These are phyloP conservation scores for Zingel zingel DNA, from an alignment of 2,113 vertebrate genomes.

Conservation along the genomic window DNA sequence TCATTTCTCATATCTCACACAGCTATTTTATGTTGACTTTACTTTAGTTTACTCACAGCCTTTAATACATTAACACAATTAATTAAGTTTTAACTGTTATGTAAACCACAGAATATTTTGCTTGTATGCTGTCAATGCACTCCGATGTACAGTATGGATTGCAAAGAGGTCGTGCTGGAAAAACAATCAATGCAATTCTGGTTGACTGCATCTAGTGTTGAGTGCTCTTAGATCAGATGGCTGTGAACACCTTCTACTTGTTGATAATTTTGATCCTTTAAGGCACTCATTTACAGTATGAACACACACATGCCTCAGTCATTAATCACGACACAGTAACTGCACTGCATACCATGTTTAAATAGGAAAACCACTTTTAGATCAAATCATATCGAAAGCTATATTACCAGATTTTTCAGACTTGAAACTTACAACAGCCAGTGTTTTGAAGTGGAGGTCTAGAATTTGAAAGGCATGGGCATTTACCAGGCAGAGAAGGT, in stretches of 20 bases:
- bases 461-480: not conserved
- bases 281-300: slow-evolving; percentile 28
- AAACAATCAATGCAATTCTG: slow-evolving; percentile 45
- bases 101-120: slow-evolving; percentile 5
- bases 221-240: slow-evolving; percentile 59
- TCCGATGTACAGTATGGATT: slow-evolving; percentile 12
- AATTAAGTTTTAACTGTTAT: slow-evolving; percentile 7
- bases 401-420: too few species aligned
- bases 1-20: not conserved
- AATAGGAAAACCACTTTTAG: not conserved
- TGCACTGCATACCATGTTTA: not conserved
- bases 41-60: not conserved
- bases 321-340: not conserved
- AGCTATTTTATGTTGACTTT: not conserved
- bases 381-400: not conserved
- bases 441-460: not conserved
- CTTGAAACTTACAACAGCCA: not conserved
- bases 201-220: slow-evolving; percentile 32
- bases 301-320: slow-evolving; percentile 2
- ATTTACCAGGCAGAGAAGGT: not conserved
- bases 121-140: slow-evolving; percentile 29
- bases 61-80: slow-evolving; percentile 1
- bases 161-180: slow-evolving; percentile 28
- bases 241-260: slow-evolving; percentile 50
- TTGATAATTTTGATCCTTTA: slow-evolving; percentile 53